Evolutionary conservation across 2,113 vertebrate species (phyloP).

Genomic region (Raja brachyura): DNA sequence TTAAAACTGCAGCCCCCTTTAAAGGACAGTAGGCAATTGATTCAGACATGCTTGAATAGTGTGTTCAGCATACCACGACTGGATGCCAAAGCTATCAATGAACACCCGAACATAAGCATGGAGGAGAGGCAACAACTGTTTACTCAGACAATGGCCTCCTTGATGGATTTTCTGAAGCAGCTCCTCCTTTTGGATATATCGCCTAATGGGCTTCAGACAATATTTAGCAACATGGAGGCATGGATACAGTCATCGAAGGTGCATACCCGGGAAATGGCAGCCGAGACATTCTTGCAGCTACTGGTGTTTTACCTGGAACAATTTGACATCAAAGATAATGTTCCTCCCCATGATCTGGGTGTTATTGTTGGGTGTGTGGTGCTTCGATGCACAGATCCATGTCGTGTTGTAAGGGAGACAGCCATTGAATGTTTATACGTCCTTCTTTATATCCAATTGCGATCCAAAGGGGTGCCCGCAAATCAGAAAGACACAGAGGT

Average conservation of each 20-base stretch:
- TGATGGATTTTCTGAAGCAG: slow-evolving; percentile 68
- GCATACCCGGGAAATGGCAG: slow-evolving; percentile 69
- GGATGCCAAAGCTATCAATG: slow-evolving; percentile 52
- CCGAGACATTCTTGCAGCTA: slow-evolving; percentile 59
- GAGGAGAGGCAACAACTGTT: slow-evolving; percentile 52
- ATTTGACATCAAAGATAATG: slow-evolving; percentile 64
- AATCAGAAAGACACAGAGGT: not conserved
- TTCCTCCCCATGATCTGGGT: slow-evolving; percentile 68
- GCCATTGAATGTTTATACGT: slow-evolving; percentile 62
- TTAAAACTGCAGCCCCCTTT: slow-evolving; percentile 65
- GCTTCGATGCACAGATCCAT: slow-evolving; percentile 65
- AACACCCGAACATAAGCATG: slow-evolving; percentile 49
- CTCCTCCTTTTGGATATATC: slow-evolving; percentile 64
- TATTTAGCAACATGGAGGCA: slow-evolving; percentile 77
- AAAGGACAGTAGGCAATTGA: slow-evolving; percentile 61
- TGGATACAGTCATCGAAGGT: slow-evolving; percentile 72
- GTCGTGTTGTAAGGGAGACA: slow-evolving; percentile 52
- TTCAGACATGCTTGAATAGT: slow-evolving; percentile 64
- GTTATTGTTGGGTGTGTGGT: slow-evolving; percentile 62
- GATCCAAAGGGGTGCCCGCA: not conserved
- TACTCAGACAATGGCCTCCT: slow-evolving; percentile 61
- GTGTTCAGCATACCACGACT: slow-evolving; percentile 61
- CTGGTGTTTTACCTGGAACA: slow-evolving; percentile 68
- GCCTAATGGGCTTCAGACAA: slow-evolving; percentile 70
- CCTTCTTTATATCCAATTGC: not conserved